phyloP scores from a whole-genome alignment of 2,113 vertebrate genomes.

The Mormyrus lacerda region DNA sequence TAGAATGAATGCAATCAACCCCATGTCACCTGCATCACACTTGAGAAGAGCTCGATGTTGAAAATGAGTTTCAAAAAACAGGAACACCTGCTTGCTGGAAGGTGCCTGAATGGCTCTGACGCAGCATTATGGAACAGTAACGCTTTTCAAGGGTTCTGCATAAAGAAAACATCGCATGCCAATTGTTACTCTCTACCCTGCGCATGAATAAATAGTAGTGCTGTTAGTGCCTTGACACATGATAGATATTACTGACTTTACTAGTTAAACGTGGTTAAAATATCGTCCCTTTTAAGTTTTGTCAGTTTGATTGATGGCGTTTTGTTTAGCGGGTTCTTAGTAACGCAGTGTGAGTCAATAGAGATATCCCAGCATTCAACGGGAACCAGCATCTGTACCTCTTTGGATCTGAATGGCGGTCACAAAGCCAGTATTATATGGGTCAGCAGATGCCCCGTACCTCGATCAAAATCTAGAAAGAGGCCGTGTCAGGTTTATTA shows the following conservation, averaged over 20 bases:
- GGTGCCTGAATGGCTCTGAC: neutral
- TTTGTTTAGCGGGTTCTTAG: neutral
- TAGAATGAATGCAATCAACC: slow-evolving; percentile 5
- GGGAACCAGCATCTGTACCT: neutral
- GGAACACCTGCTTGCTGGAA: neutral
- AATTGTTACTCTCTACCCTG: neutral
- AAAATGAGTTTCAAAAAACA: neutral
- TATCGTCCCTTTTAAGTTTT: neutral
- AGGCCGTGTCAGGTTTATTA: neutral
- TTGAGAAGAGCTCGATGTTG: neutral
- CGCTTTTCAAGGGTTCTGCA: neutral
- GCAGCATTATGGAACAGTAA: neutral
- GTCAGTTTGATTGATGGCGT: neutral
- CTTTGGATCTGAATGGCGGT: neutral
- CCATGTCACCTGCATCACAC: neutral
- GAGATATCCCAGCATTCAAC: neutral
- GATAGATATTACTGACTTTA: neutral
- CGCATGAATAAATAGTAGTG: neutral
- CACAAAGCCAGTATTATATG: neutral
- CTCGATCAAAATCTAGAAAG: neutral
- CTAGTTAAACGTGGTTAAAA: neutral
- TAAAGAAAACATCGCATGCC: neutral
- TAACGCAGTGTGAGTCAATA: neutral
- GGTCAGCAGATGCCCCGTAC: neutral
- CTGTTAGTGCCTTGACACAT: neutral